These are phyloP conservation scores for Nephrotoma flavescens DNA, from an alignment of 2,888 invertebrate species.

Conservation along the genomic window DNA sequence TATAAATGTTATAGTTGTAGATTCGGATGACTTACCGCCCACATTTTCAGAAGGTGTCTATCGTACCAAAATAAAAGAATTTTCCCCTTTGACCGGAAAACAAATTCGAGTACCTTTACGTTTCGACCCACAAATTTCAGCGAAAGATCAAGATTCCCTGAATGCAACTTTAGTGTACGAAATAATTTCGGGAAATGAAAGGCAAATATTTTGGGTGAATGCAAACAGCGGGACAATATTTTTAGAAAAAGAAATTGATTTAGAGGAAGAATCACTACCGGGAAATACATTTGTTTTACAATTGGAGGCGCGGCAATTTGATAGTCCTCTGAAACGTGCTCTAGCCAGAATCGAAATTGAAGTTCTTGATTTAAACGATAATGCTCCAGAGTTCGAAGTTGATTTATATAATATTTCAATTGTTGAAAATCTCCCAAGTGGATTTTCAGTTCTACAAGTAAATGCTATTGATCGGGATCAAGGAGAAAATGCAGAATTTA, in stretches of 20 bases:
- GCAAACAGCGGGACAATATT: conserved; percentile 59
- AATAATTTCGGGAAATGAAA: conserved; percentile 66
- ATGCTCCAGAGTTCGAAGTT: conserved; percentile 74
- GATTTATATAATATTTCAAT: conserved; percentile 85
- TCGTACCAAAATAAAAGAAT: conserved; percentile 65
- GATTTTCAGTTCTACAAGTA: conserved; percentile 39
- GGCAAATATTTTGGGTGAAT: conserved; percentile 59
- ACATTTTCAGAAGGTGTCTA: conserved; percentile 71
- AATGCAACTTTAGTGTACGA: conserved; percentile 62
- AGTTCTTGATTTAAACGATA: conserved; percentile 66
- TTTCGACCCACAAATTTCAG: conserved; percentile 57
- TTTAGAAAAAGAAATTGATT: conserved; percentile 64
- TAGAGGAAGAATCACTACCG: conserved; percentile 59
- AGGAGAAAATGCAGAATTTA: conserved; percentile 73
- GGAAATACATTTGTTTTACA: conserved; percentile 61
- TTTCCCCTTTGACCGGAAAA: conserved; percentile 63
- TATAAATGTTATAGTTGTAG: conserved; percentile 52
- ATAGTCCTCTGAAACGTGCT: conserved; percentile 61
- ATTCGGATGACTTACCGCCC: conserved; percentile 70
- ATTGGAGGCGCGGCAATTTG: conserved; percentile 63
- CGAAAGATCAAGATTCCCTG: conserved; percentile 69
- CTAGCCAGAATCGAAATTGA: conserved; percentile 59
- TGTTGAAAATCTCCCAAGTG: conserved; percentile 79
- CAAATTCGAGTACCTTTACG: conserved; percentile 53
- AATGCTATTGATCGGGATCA: conserved; percentile 69